A percentile compares a stretch with the other conserved stretches of the same genome.
These are phyloP conservation scores for Macrotus californicus DNA, from an alignment of 2,113 vertebrate species.

Conservation along the genomic window DNA sequence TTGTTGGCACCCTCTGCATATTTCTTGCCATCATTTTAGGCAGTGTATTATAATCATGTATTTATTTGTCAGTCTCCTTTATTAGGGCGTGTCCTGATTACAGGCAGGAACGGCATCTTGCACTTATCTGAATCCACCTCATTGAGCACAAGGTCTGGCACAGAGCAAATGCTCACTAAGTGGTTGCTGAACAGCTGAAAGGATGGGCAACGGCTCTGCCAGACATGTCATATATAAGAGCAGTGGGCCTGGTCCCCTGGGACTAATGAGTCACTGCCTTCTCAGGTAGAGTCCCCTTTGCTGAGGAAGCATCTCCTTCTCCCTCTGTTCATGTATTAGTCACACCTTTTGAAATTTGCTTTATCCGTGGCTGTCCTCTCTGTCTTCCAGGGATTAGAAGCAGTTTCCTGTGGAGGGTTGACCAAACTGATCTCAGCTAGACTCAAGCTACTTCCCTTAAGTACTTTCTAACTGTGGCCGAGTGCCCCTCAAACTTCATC, in stretches of 20 bases:
- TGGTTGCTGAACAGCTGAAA: not conserved
- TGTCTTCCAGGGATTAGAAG: not conserved
- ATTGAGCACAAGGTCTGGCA: not conserved
- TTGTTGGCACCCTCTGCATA: not conserved
- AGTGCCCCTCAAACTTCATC: not conserved
- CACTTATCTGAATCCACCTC: slow-evolving; percentile 5
- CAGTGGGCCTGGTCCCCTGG: not conserved
- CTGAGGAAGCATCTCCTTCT: not conserved
- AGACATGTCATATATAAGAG: not conserved
- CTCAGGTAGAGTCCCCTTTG: not conserved
- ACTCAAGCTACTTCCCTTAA: not conserved
- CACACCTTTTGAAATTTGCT: not conserved
- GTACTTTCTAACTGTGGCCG: not conserved
- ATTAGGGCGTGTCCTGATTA: not conserved
- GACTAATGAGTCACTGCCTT: not conserved
- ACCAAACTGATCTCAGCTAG: not conserved
- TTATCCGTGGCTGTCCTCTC: not conserved
- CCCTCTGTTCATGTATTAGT: not conserved
- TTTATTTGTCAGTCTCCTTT: slow-evolving; percentile 22
- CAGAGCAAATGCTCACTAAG: not conserved
- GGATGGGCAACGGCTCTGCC: not conserved
- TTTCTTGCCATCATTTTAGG: not conserved
- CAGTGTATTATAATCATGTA: not conserved
- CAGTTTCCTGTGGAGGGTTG: not conserved
- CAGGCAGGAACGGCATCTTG: not conserved